Percentiles rank a stretch among this genome's conserved stretches.
phyloP scores from a whole-genome alignment of 2,113 vertebrate genomes.

The Esox niger region DNA sequence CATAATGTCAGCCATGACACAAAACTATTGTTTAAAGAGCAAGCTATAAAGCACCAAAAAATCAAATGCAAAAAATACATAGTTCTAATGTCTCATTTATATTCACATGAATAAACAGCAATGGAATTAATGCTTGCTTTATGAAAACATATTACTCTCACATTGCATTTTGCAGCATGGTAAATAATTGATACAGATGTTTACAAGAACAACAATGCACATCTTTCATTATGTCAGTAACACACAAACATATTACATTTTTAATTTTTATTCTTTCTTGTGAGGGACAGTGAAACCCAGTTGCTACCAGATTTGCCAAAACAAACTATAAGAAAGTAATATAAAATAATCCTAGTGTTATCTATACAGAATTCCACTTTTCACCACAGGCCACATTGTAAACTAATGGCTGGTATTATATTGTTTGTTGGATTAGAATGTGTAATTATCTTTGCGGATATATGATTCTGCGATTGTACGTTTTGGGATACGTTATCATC shows the following conservation, averaged over 20 bases:
- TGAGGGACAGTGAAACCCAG: neutral
- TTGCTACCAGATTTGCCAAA: neutral
- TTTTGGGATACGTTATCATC: no score
- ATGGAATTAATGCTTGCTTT: neutral
- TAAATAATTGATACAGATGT: conserved; percentile 46
- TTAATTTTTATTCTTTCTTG: neutral
- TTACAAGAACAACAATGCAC: conserved; percentile 24
- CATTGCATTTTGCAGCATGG: conserved; percentile 26
- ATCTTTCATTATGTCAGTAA: conserved; percentile 19
- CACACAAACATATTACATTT: neutral
- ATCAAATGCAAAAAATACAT: neutral
- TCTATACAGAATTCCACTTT: neutral
- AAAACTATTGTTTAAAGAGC: neutral
- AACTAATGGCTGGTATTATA: neutral
- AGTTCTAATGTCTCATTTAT: neutral
- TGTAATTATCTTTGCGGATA: neutral
- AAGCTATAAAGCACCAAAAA: neutral
- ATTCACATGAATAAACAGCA: neutral
- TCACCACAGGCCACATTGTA: neutral
- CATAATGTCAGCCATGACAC: neutral
- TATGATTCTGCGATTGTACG: neutral
- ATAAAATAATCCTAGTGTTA: neutral
- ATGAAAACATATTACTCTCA: neutral
- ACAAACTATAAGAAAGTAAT: neutral
- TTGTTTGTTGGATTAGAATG: neutral